These are phyloP conservation scores for Turnix velox DNA, from an alignment of 2,113 vertebrate genomes.

Conservation along the genomic window DNA sequence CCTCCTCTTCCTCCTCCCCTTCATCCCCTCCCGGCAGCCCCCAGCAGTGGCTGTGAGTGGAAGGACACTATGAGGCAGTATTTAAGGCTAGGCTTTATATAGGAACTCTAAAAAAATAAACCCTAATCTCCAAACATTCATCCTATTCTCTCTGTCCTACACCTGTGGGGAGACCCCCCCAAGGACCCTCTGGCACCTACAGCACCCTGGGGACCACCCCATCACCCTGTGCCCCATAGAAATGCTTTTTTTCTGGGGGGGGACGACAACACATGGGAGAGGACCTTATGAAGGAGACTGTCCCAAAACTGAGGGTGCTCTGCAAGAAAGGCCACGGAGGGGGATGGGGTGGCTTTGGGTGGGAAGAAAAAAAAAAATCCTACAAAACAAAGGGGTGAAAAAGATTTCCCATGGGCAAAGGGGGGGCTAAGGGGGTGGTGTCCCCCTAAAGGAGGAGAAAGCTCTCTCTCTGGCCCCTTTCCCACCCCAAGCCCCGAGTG, in stretches of 20 bases:
- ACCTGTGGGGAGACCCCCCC: too few species aligned
- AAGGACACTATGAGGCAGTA: slow-evolving; percentile 12
- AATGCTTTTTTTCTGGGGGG: background rate
- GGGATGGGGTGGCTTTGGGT: too few species aligned
- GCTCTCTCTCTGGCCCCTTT: background rate
- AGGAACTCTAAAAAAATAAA: slow-evolving; percentile 56
- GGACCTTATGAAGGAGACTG: too few species aligned
- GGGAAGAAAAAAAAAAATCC: slow-evolving; percentile 2
- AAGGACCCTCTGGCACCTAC: background rate
- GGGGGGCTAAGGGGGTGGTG: background rate
- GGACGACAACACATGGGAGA: too few species aligned
- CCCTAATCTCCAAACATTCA: slow-evolving; percentile 11
- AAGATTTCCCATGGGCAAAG: background rate
- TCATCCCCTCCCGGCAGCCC: too few species aligned
- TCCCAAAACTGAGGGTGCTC: slow-evolving; percentile 9
- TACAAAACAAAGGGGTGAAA: background rate
- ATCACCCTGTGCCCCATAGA: background rate
- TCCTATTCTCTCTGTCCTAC: too few species aligned
- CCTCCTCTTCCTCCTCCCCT: too few species aligned
- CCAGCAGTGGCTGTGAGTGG: too few species aligned
- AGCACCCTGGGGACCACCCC: background rate
- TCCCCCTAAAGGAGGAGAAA: background rate
- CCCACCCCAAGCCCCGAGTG: background rate
- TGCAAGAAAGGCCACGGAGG: slow-evolving; percentile 55
- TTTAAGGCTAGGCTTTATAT: slow-evolving; percentile 69